Conservation (phyloP, 2,797 vertebrate species). For the Amphiprion clarkii region DNA sequence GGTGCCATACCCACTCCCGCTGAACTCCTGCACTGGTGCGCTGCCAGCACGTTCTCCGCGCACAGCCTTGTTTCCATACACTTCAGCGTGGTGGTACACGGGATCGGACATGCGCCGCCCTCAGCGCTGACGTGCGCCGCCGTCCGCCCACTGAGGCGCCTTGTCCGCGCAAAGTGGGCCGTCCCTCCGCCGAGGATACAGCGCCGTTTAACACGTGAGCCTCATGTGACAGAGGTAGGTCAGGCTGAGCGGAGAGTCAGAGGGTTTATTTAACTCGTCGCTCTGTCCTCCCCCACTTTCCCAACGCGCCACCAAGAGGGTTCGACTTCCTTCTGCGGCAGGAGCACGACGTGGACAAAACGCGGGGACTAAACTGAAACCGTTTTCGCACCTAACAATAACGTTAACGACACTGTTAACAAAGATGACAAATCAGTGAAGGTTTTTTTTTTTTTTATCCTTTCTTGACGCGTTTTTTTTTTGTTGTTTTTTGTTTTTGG, state of each 20-base stretch:
- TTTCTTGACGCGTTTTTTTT: not conserved
- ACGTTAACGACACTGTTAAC: not conserved
- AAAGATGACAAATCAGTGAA: not conserved
- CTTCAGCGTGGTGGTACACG: conserved; percentile 85
- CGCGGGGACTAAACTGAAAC: conserved; percentile 39
- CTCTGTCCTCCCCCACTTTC: conserved; percentile 91
- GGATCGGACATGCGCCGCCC: conserved; percentile 70
- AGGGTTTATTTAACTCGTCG: conserved; percentile 93
- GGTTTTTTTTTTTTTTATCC: not conserved
- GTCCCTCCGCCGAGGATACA: conserved; percentile 74
- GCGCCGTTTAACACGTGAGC: conserved; percentile 94
- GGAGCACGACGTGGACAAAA: conserved; percentile 38
- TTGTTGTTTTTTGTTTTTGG: not conserved
- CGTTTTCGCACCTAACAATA: not conserved
- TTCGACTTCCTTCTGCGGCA: conserved; percentile 45
- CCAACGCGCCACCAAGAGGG: conserved; percentile 74
- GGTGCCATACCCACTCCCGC: not conserved
- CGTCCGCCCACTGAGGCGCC: conserved; percentile 63
- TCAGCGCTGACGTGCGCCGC: conserved; percentile 62
- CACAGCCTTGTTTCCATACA: conserved; percentile 74
- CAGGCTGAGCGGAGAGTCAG: conserved; percentile 88
- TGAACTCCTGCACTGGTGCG: conserved; percentile 12
- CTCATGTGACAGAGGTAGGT: conserved; percentile 94
- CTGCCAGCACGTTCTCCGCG: conserved; percentile 54
- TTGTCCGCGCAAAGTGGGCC: conserved; percentile 66